A percentile compares a stretch with the other conserved stretches of the same genome.
Evolutionary conservation across 2,888 invertebrate genomes (phyloP).

Genomic region (Sphaerophoria rueppellii): DNA sequence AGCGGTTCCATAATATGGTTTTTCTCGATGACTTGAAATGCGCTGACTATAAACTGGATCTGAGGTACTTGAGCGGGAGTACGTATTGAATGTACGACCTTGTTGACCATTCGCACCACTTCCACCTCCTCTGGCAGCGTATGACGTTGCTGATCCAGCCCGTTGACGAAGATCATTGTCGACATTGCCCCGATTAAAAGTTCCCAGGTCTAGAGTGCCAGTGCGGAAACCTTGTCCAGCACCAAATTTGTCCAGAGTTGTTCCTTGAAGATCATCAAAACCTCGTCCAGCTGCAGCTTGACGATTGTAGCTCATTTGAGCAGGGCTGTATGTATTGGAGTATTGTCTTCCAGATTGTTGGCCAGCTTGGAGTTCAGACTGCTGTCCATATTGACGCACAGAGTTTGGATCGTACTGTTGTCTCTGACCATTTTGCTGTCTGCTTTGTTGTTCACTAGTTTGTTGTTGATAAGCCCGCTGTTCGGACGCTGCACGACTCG

Average conservation of each 20-base stretch:
- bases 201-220: slow-evolving; percentile 79
- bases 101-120: neutral
- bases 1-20: slow-evolving; percentile 78
- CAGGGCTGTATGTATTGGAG: slow-evolving; percentile 49
- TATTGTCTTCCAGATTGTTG: slow-evolving; percentile 49
- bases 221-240: slow-evolving; percentile 78
- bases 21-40: slow-evolving; percentile 69
- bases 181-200: slow-evolving; percentile 77
- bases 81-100: slow-evolving; percentile 43
- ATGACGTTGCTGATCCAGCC: slow-evolving; percentile 43
- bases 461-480: slow-evolving; percentile 33
- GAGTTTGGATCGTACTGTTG: slow-evolving; percentile 25
- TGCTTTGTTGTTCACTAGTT: neutral
- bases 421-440: slow-evolving; percentile 28
- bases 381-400: slow-evolving; percentile 71
- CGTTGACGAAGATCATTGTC: slow-evolving; percentile 79
- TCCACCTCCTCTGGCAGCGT: slow-evolving; percentile 15
- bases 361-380: slow-evolving; percentile 71
- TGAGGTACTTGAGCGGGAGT: slow-evolving; percentile 40
- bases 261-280: slow-evolving; percentile 69
- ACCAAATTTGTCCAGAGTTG: slow-evolving; percentile 75
- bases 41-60: slow-evolving; percentile 49
- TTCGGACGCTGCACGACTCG: slow-evolving; percentile 23
- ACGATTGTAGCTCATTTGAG: slow-evolving; percentile 39
- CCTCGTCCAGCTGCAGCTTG: slow-evolving; percentile 53